Percentiles rank a stretch among this genome's conserved stretches.
phyloP scores from a whole-genome alignment of 2,888 invertebrate species.

The Chironomus riparius region DNA sequence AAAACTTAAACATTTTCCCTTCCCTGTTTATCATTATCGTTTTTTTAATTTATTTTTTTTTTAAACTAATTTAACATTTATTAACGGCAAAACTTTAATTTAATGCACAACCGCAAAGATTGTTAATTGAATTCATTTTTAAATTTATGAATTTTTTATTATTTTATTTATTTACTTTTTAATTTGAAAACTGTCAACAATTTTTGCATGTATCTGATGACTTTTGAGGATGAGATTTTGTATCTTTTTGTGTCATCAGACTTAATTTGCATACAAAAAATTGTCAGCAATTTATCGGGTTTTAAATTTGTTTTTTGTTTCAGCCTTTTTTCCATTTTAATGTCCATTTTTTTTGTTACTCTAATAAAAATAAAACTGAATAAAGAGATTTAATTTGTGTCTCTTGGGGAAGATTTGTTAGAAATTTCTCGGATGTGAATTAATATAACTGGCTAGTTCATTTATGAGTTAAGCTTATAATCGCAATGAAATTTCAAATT shows the following conservation, averaged over 20 bases:
- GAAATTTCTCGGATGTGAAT: not conserved
- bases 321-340: conserved; percentile 1
- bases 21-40: not conserved
- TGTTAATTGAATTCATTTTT: conserved; percentile 16
- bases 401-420: too few relatives aligned
- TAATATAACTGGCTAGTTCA: too few relatives aligned
- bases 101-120: conserved; percentile 23
- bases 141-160: not conserved
- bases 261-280: conserved; percentile 1
- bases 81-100: not conserved
- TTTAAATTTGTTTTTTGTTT: conserved; percentile 27
- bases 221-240: too few relatives aligned
- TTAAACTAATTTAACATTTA: not conserved
- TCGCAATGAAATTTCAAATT: not conserved
- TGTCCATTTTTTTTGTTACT: not conserved
- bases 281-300: conserved; percentile 14
- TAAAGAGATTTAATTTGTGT: not conserved
- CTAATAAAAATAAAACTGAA: not conserved
- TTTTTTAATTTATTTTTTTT: too few relatives aligned
- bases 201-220: too few relatives aligned
- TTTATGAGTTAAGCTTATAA: too few relatives aligned
- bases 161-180: conserved; percentile 6
- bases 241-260: too few relatives aligned
- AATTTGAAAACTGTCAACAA: not conserved
- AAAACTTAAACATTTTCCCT: not conserved